Conservation (phyloP, 2,888 invertebrate species). For the Drosophila paranaensis region DNA sequence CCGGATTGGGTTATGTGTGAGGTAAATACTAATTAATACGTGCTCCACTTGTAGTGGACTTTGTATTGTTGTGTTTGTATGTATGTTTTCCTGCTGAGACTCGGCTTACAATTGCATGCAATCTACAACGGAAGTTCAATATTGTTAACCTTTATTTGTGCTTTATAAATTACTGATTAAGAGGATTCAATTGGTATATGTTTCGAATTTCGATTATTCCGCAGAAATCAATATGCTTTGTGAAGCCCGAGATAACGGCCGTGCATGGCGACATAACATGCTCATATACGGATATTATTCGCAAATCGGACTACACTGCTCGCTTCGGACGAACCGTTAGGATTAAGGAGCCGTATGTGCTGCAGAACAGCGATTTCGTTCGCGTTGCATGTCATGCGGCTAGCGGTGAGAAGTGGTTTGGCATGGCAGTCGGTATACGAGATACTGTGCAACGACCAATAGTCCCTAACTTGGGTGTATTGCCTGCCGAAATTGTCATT, state of each 20-base stretch:
- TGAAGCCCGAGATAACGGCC: constrained; percentile 82
- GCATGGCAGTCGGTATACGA: constrained; percentile 87
- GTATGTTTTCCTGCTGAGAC: background rate
- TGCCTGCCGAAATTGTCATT: constrained; percentile 58
- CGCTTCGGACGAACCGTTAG: constrained; percentile 86
- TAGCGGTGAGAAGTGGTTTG: constrained; percentile 86
- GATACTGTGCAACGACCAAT: constrained; percentile 82
- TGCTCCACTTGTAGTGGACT: background rate
- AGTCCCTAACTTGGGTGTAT: constrained; percentile 53
- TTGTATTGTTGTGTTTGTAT: background rate
- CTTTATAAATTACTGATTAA: background rate
- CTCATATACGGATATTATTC: constrained; percentile 89
- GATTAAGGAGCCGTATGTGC: constrained; percentile 87
- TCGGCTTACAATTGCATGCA: background rate
- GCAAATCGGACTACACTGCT: constrained; percentile 88
- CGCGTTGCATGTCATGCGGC: constrained; percentile 87
- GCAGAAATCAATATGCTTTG: constrained; percentile 83
- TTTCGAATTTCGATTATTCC: background rate
- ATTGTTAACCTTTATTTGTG: background rate
- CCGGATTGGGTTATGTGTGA: constrained; percentile 91
- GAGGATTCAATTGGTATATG: background rate
- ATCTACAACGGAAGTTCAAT: background rate
- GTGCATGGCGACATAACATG: constrained; percentile 85
- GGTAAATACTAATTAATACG: constrained; percentile 84
- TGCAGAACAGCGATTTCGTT: constrained; percentile 90